These are phyloP conservation scores for Amphiprion ocellaris DNA, from an alignment of 2,113 vertebrate genomes.

Conservation along the genomic window DNA sequence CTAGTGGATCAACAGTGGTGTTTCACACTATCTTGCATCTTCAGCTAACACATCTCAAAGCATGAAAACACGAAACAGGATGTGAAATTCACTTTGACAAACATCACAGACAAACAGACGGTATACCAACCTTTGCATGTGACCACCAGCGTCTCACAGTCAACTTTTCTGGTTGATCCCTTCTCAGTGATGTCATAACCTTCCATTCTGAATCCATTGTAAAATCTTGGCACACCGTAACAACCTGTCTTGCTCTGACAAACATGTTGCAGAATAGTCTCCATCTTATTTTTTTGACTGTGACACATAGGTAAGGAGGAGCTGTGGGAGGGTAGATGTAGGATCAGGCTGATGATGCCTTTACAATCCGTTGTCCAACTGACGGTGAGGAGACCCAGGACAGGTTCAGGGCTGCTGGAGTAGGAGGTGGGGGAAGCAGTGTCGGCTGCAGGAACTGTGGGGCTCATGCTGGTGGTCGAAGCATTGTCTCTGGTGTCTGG, in stretches of 20 bases:
- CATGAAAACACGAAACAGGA: background rate
- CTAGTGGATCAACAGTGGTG: no score
- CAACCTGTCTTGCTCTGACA: slow-evolving; percentile 38
- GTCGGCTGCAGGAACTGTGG: accelerated
- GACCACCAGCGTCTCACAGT: background rate
- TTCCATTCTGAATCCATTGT: accelerated
- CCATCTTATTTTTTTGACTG: accelerated
- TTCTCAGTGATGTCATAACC: background rate
- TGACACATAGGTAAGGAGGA: slow-evolving; percentile 2
- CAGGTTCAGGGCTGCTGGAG: accelerated
- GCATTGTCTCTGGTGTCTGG: accelerated
- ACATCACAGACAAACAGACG: background rate
- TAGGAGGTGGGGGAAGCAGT: accelerated
- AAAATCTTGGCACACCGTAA: accelerated
- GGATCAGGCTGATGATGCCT: background rate
- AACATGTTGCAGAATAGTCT: background rate
- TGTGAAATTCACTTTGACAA: background rate
- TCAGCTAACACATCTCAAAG: background rate
- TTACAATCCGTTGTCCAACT: background rate
- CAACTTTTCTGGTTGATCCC: accelerated
- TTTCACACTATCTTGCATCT: no score
- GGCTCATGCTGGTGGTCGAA: accelerated
- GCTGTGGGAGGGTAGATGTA: accelerated
- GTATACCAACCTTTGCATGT: slow-evolving; percentile 59
- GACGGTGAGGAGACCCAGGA: background rate